Base-by-base conservation (phyloP, 1,140 invertebrate genomes). In the Drosophila grimshawi region DNA sequence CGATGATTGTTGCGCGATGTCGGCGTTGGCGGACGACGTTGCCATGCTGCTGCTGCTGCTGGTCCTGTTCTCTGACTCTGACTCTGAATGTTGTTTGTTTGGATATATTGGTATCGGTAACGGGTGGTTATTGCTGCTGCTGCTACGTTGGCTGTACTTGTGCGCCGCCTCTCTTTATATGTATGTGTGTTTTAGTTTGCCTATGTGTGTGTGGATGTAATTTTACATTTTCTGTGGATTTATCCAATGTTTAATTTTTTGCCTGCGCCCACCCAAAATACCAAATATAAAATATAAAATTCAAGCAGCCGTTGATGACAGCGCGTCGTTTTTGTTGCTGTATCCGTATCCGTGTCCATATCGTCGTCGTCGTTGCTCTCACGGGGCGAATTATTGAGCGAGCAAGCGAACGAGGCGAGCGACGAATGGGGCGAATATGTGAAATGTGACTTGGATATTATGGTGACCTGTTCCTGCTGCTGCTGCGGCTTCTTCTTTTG, bases 181-280 rank as follows among this genome's bases (percentile, higher is more conserved):
- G 11, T 45, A n/a, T 53, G 76, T 77, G 59, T 88, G 83, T 86
- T 83, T 88, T 86, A 86, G 83, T 89, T 88, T 88, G 83, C 52
- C 37, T 73, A 51, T 52, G 41, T 59, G 10, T 51, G 60, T 79
- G 68, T 77, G 57, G 77, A 59, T 83, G 85, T 86, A 88, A 88
- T 88, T 88, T 88, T 88, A 88, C 83, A 88, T 88, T 88, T 88
- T 88, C 85, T 83, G 19, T 19, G 85, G 80, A 88, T 88, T 88
- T 88, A 88, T 88, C 85, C 83, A 88, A 88, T 89, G 83, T 80
- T 88, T 86, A 89, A 86, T 89, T 88, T 86, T 82, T 82, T 81
- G 73, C 46, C 69, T 68, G 74, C 80, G 85, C 83, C 83, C 85
- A 88, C 83, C 85, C 83, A 86, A 86, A 88, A 61, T 43, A n/a